Percentiles rank a stretch among this genome's conserved stretches.
Evolutionary conservation across 1,140 invertebrate genomes (phyloP).

Genomic region (Neotoxoptera formosana): DNA sequence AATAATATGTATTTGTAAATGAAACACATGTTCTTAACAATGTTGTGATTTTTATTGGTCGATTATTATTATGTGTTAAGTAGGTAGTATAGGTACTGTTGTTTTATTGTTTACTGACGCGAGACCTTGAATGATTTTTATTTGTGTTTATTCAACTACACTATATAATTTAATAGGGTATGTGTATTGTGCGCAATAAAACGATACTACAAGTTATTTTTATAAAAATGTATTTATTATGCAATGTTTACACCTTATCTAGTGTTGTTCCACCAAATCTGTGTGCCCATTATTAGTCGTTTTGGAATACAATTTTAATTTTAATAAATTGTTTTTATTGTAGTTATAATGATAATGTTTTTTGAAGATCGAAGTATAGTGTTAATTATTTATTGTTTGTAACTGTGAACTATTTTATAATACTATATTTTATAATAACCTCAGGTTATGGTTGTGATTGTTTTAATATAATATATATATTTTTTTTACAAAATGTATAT

Average conservation of each 20-base stretch:
- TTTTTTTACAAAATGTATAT: slow-evolving; percentile 38
- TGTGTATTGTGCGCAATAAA: slow-evolving; percentile 21
- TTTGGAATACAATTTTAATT: not conserved
- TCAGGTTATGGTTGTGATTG: slow-evolving; percentile 41
- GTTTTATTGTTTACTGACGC: not conserved
- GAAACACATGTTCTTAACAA: not conserved
- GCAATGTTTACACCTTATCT: not conserved
- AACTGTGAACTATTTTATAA: slow-evolving; percentile 16
- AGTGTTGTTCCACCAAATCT: not conserved
- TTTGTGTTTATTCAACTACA: not conserved
- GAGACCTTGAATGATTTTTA: not conserved
- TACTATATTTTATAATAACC: slow-evolving; percentile 33
- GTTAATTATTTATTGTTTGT: slow-evolving; percentile 30
- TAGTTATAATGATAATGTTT: not conserved
- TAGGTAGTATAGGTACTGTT: not conserved
- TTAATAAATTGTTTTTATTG: not conserved
- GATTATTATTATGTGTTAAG: not conserved
- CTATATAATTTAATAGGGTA: not conserved
- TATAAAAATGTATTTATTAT: slow-evolving; percentile 7
- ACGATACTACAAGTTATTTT: not conserved
- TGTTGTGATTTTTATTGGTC: slow-evolving; percentile 1
- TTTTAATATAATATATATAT: slow-evolving; percentile 35
- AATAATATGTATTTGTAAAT: slow-evolving; percentile 1
- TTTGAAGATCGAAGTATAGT: not conserved
- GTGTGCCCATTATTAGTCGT: not conserved